phyloP scores from a whole-genome alignment of 53 echinoderm and acorn worm species.

The Temnopleurus reevesii region DNA sequence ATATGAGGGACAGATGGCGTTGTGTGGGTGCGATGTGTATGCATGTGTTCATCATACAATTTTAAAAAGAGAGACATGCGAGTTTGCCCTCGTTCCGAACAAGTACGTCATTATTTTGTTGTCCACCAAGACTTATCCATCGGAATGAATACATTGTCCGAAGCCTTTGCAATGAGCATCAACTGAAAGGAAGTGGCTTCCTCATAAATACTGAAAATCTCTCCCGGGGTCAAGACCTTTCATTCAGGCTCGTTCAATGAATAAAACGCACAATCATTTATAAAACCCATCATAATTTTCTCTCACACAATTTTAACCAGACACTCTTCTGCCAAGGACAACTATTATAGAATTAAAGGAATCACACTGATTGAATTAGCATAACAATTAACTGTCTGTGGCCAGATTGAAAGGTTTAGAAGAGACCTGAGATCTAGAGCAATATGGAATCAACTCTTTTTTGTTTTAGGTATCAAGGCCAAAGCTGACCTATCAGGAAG shows the following conservation, averaged over 20 bases:
- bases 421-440: too few relatives aligned
- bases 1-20: too few relatives aligned
- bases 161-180: conserved; percentile 7
- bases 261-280: neutral
- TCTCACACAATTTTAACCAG: neutral
- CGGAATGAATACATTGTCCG: neutral
- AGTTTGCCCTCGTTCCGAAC: neutral
- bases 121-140: neutral
- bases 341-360: neutral
- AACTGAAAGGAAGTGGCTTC: neutral
- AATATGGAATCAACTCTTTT: too few relatives aligned
- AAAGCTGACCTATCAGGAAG: too few relatives aligned
- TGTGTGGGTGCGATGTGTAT: too few relatives aligned
- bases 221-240: neutral
- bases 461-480: too few relatives aligned
- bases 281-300: neutral
- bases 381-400: neutral
- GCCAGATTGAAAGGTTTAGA: neutral
- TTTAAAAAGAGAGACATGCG: neutral
- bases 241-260: neutral
- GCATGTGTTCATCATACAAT: too few relatives aligned
- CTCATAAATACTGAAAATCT: neutral
- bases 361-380: neutral
- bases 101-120: neutral
- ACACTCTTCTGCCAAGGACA: neutral